These are phyloP conservation scores for Vultur gryphus DNA, from an alignment of 2,797 vertebrate species.

Conservation along the genomic window DNA sequence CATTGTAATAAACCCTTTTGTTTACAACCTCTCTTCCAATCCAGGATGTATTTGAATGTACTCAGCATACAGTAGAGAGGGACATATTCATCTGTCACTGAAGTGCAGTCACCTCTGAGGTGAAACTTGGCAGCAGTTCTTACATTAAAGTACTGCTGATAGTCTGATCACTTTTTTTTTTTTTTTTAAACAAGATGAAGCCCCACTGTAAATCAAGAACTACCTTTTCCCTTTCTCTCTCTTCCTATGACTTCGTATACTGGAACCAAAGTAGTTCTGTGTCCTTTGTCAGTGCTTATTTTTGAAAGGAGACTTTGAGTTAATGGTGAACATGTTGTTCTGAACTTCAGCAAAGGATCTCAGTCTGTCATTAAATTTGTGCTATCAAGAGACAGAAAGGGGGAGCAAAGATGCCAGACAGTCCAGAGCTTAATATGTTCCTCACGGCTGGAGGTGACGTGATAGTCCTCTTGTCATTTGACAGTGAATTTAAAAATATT, in stretches of 20 bases:
- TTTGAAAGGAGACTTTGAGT: not conserved
- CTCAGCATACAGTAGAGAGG: not conserved
- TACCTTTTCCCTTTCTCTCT: not conserved
- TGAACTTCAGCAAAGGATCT: slow-evolving; percentile 10
- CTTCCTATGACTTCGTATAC: not conserved
- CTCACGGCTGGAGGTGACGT: not conserved
- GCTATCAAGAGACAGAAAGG: not conserved
- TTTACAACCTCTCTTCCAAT: not conserved
- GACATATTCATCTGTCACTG: not conserved
- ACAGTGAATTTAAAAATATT: not conserved
- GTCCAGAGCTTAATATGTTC: not conserved
- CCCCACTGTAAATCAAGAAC: not conserved
- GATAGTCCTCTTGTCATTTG: not conserved
- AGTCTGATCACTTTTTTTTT: not conserved
- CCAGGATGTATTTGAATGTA: not conserved
- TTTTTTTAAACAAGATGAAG: not conserved
- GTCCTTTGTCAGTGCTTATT: not conserved
- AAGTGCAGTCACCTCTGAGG: not conserved
- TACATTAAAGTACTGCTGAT: not conserved
- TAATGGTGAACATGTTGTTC: not conserved
- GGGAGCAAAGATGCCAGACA: not conserved
- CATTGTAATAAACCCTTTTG: not conserved
- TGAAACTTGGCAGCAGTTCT: not conserved
- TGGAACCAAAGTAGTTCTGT: not conserved
- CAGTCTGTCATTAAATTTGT: not conserved